phyloP scores from a whole-genome alignment of 2,797 vertebrate species.

The Dromococcyx pavoninus region DNA sequence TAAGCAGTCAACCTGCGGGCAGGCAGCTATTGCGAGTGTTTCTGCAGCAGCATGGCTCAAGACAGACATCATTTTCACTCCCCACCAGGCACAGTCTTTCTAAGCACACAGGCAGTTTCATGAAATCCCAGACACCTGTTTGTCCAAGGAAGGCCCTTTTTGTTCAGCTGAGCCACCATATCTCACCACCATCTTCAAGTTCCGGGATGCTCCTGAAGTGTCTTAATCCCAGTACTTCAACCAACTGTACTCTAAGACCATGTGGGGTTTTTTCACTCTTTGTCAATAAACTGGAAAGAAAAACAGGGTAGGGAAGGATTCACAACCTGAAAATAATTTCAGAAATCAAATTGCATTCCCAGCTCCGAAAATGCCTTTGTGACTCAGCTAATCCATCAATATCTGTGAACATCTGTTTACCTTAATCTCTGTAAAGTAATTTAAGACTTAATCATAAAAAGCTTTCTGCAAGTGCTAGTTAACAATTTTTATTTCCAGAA shows the following conservation, averaged over 20 bases:
- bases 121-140: neutral
- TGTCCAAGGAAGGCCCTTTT: neutral
- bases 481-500: neutral
- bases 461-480: neutral
- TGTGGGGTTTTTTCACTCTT: fast-evolving
- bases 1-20: fast-evolving
- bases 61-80: neutral
- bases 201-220: neutral
- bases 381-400: neutral
- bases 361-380: neutral
- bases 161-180: fast-evolving
- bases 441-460: neutral
- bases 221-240: neutral
- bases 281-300: neutral
- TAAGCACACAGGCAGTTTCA: neutral
- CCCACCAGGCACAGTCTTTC: neutral
- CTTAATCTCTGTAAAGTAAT: neutral
- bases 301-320: neutral
- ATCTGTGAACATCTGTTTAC: neutral
- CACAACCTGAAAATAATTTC: neutral
- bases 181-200: fast-evolving
- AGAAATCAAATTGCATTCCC: neutral
- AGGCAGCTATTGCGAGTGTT: neutral
- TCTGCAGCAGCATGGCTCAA: neutral
- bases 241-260: neutral